Conservation (phyloP, 2,797 vertebrate species). For the Hoplostethus atlanticus region DNA sequence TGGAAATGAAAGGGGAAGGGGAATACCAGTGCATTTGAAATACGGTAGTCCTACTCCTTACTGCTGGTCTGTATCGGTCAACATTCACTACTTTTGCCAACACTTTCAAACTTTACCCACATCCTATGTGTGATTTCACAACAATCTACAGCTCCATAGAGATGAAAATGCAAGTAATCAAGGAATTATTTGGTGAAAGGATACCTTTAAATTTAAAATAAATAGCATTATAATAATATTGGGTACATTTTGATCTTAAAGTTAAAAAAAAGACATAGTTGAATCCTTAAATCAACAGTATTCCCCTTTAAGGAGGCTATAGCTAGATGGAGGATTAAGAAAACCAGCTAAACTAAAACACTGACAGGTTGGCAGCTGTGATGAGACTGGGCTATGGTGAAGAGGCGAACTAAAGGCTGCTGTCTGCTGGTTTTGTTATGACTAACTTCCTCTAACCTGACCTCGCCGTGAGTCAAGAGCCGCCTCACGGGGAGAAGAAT, state of each 20-base stretch:
- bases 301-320: slow-evolving; percentile 24
- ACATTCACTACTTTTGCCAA: too few species aligned
- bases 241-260: neutral
- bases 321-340: slow-evolving; percentile 47
- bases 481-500: slow-evolving; percentile 74
- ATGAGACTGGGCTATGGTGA: slow-evolving; percentile 42
- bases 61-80: too few species aligned
- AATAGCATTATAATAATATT: too few species aligned
- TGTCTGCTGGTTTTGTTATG: slow-evolving; percentile 61
- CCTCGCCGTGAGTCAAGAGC: slow-evolving; percentile 71
- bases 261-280: slow-evolving; percentile 5
- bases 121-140: too few species aligned
- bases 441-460: slow-evolving; percentile 72
- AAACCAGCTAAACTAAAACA: slow-evolving; percentile 31
- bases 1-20: too few species aligned
- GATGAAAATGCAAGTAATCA: too few species aligned
- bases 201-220: too few species aligned
- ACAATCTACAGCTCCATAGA: too few species aligned
- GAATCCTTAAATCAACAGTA: slow-evolving; percentile 20
- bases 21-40: too few species aligned
- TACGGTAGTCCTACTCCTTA: too few species aligned
- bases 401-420: slow-evolving; percentile 49
- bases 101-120: too few species aligned
- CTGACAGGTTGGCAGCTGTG: slow-evolving; percentile 50
- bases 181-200: too few species aligned